Base-by-base conservation (phyloP, 35 echinoderm and acorn worm species). In the Hemicentrotus pulcherrimus region DNA sequence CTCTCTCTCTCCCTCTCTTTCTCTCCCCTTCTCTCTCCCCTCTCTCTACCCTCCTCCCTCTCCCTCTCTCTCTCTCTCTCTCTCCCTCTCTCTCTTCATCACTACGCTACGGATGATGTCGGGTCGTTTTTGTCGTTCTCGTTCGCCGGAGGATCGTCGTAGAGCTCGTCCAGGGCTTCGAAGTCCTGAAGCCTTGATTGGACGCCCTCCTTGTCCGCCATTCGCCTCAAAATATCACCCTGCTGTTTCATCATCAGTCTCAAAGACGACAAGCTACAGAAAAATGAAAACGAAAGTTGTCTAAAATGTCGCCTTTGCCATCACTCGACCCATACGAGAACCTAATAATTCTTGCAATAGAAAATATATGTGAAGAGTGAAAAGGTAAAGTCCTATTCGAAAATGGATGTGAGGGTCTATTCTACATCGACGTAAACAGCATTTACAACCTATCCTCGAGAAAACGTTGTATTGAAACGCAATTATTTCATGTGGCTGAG, bases 191-290 rank as follows among this genome's bases (percentile, higher is more conserved):
- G 13, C n/a, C 46, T 24, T 3, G 88, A 45, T 45, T 47, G 32
- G 30, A 93, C 48, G 28, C 91, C 91, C 1, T 93, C 91, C n/a
- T 93, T 93, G 48, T 93, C 91, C 2, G 91, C 91, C 30, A 93
- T 32, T n/a, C 91, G 45, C 28, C 46, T 93, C 30, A 93, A 31
- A 5, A 93, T 47, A 58, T 58, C 91, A 13, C 91, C 91, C 31
- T 93, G 91, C 48, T 93, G 91, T 58, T 58, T 93, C n/a, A 93
- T 47, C 47, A 93, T 93, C 46, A 93, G 48, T 28, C 13, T 93
- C 46, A 93, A 58, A 22, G 91, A 93, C 16, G 91, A 32, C 48
- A 93, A 58, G 10, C 91, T 93, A 33, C 52, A 5, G 52, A 10
- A 13, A 59, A 59, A 14, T 59, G 52, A 59, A 1, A 59, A 16